A percentile compares a stretch with the other conserved stretches of the same genome.
Evolutionary conservation across 2,113 vertebrate genomes (phyloP).

Genomic region (Pagrus major): DNA sequence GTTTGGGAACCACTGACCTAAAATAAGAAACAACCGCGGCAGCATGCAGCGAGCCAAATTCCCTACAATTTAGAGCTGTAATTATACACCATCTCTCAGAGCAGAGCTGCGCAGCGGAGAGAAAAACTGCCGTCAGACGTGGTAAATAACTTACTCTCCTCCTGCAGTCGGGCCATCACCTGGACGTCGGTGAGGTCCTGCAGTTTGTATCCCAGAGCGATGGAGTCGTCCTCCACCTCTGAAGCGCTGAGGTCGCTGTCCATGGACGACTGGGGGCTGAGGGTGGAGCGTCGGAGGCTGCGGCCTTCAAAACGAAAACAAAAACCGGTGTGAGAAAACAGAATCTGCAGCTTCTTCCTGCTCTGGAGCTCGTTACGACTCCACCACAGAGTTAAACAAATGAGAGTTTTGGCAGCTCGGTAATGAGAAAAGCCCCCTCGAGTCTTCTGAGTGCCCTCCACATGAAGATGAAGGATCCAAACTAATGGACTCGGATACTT

Average conservation of each 20-base stretch:
- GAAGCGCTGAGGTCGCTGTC: slow-evolving; percentile 89
- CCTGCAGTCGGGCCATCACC: slow-evolving; percentile 97
- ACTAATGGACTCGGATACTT: slow-evolving; percentile 31
- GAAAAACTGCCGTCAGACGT: background rate
- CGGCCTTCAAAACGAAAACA: slow-evolving; percentile 75
- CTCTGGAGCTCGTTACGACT: background rate
- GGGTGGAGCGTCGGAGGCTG: slow-evolving; percentile 79
- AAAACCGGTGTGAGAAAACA: background rate
- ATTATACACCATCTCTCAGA: background rate
- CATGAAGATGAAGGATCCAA: slow-evolving; percentile 16
- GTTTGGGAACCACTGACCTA: background rate
- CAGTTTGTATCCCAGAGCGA: slow-evolving; percentile 93
- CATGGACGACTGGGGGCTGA: slow-evolving; percentile 89
- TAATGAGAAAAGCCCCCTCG: slow-evolving; percentile 6
- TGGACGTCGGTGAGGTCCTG: slow-evolving; percentile 97
- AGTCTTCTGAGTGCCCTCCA: slow-evolving; percentile 15
- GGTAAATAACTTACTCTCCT: slow-evolving; percentile 89
- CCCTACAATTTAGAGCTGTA: slow-evolving; percentile 18
- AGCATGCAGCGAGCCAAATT: background rate
- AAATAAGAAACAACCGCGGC: slow-evolving; percentile 4
- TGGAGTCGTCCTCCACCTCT: slow-evolving; percentile 89
- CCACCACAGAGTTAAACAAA: background rate
- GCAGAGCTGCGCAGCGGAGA: background rate
- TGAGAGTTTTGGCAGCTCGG: background rate
- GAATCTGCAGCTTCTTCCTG: background rate